Evolutionary conservation across 2,797 vertebrate genomes (phyloP), one percentile per base, ranked within the genome.

Genomic region (Tangara arthus): DNA sequence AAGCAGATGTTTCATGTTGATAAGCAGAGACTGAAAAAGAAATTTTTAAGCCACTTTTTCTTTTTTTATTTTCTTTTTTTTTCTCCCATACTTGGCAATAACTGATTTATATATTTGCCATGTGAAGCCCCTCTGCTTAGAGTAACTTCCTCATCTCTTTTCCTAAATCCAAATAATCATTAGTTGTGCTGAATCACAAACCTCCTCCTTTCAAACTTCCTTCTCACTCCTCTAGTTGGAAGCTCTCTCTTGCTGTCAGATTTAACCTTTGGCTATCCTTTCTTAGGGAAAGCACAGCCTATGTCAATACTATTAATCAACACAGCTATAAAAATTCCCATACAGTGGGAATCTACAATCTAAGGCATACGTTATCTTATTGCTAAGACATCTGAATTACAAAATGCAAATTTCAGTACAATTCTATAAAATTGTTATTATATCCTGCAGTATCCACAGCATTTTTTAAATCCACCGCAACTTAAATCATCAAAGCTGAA

Each of bases 1-100:
- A 93, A 97, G 95, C 97, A 98, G 97, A 98, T 98, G 97, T 98
- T 98, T 96, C 94, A 47, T 63, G 94, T 78, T 97, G 97, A 98
- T 97, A 97, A 97, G 96, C 92, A 95, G 87, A 93, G 87, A 88
- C 60, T 93, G 96, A 89, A 93, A 97, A 97, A 96, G 88, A 93
- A 68, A 92, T 94, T 95, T 96, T 86, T 81, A 95, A 93, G 88
- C 89, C 70, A 93, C 70, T 94, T 96, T 75, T 97, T 93, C 79
- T 32, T 93, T 94, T 96, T 28, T 94, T 96, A 44, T 44, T 94
- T 94, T 95, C 89, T 89, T 73, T 85, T 95, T 95, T 96, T 96
- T 71, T 93, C 95, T 84, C 63, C 85, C 57, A 32, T 82, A 81
- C 93, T 94, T 95, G 95, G 95, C 96, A 97, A 77, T 82, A 82